A percentile compares a stretch with the other conserved stretches of the same genome.
phyloP scores from a whole-genome alignment of 2,797 vertebrate species.

The Gallinago solitaria region DNA sequence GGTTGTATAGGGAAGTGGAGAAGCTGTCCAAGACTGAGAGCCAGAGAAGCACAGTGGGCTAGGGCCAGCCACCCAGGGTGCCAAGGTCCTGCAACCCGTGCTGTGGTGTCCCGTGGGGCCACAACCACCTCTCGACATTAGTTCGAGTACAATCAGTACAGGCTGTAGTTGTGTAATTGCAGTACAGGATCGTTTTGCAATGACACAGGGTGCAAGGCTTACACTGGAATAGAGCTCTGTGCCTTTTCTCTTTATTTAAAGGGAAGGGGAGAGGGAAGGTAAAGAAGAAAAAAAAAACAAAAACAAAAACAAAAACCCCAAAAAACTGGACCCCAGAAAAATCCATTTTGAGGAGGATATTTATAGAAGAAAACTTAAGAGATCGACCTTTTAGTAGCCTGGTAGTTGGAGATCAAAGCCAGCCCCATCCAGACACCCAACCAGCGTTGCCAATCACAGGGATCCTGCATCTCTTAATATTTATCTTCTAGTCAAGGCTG shows the following conservation, averaged over 20 bases:
- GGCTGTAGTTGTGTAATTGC: not conserved
- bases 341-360: not conserved
- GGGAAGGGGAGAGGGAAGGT: fast-evolving
- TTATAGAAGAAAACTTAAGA: not conserved
- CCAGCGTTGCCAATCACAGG: not conserved
- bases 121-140: not conserved
- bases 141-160: fast-evolving
- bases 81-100: fast-evolving
- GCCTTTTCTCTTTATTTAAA: not conserved
- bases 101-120: not conserved
- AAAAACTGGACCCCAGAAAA: not conserved
- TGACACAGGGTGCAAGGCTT: not conserved
- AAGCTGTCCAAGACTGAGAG: not conserved
- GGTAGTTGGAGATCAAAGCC: not conserved
- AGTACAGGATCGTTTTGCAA: not conserved
- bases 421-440: not conserved
- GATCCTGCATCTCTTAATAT: not conserved
- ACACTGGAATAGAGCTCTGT: not conserved
- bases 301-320: fast-evolving
- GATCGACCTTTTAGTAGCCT: no score
- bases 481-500: not conserved
- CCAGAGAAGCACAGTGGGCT: not conserved
- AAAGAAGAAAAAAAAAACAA: not conserved
- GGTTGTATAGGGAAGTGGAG: fast-evolving
- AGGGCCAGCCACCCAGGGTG: fast-evolving